Evolutionary conservation across 2,797 vertebrate species (phyloP).

Genomic region (Balearica regulorum): DNA sequence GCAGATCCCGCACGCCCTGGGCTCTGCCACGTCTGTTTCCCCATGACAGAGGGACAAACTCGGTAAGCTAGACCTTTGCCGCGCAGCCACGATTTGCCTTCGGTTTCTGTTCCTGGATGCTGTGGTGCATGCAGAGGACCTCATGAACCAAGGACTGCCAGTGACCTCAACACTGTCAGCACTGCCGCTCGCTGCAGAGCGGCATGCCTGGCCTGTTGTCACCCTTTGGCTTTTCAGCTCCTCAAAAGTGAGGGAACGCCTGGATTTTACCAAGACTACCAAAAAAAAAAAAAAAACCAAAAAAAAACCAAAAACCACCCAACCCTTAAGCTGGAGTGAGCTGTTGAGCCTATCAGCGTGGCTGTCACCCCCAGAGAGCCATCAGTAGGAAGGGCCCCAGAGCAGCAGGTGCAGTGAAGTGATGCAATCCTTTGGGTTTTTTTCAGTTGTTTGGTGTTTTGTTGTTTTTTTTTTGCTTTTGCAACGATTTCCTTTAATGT

Average conservation of each 20-base stretch:
- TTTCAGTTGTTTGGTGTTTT: background rate
- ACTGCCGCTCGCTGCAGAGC: fast-evolving
- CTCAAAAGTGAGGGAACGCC: background rate
- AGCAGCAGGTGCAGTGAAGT: background rate
- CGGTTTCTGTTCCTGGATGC: background rate
- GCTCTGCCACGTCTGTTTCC: background rate
- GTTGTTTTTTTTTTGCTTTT: background rate
- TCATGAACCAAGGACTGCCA: fast-evolving
- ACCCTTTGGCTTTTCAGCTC: background rate
- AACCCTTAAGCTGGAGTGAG: background rate
- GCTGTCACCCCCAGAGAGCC: background rate
- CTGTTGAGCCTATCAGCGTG: fast-evolving
- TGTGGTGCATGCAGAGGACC: fast-evolving
- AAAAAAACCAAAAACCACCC: background rate
- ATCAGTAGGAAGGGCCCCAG: fast-evolving
- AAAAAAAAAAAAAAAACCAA: background rate
- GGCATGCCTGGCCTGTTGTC: background rate
- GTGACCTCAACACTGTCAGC: background rate
- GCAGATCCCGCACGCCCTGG: background rate
- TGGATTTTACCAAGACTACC: background rate
- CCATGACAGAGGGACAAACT: background rate
- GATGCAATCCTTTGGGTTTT: background rate
- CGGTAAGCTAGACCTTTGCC: background rate
- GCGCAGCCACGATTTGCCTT: background rate
- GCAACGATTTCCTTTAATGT: background rate